Evolutionary conservation across 2,113 vertebrate species (phyloP), one percentile per base, ranked within the genome.

Genomic region (Anhinga rufa): DNA sequence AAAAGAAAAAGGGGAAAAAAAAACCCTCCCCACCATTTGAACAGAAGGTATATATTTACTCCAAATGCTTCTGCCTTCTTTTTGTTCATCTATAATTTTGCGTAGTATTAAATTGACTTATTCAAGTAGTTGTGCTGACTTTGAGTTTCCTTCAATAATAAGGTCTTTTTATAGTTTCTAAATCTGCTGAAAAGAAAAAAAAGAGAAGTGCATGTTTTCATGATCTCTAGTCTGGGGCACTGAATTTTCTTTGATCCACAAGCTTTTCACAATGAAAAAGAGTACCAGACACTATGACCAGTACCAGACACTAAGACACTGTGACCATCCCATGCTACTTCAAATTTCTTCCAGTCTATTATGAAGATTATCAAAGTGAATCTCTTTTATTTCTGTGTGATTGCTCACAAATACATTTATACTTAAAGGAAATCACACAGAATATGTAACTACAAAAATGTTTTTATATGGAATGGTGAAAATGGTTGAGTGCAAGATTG

Each of bases 71-170:
- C 48, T 60, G 16, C 7, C 5, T 54, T 68, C n/a, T 44, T 82
- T 90, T 83, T 91, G 44, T 91, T 95, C 49, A 36, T 60, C 42
- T 96, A 25, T 85, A 94, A 91, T 95, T 96, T 96, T 90, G 26
- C 70, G 22, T 44, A 77, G 28, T 75, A 87, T 91, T 89, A 88
- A 93, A 92, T 87, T 95, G 52, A 31, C 31, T 88, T 89, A 28
- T 70, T 90, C 65, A 92, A 91, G 54, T 32, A 77, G n/a, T 90
- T 97, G 46, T 62, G 74, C 48, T 93, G 83, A 87, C 55, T 92
- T 89, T 70, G 85, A 85, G 4, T 86, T 97, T 95, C 74, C 51
- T 95, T 94, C 51, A 88, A 54, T 77, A 93, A 93, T 52, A 79
- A 81, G 8, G 34, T 86, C 58, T 84, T 94, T 96, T 93, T 52